Evolutionary conservation across 1,140 invertebrate genomes (phyloP).

Genomic region (Hesperophylax magnus): DNA sequence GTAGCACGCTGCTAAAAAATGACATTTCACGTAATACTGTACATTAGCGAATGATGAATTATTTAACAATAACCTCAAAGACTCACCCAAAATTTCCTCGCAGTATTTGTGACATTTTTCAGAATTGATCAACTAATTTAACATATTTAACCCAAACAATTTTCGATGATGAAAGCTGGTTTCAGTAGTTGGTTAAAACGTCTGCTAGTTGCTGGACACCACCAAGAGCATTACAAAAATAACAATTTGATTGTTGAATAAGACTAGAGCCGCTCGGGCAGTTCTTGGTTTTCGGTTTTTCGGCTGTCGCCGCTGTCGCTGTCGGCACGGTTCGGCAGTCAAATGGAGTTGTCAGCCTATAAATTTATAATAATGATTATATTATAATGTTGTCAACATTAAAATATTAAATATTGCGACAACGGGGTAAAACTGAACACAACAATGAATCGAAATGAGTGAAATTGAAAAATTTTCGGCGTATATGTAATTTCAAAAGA

Average conservation of each 20-base stretch:
- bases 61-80: constrained; percentile 26
- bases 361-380: no score
- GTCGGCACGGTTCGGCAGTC: no score
- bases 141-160: not conserved
- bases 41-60: no score
- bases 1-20: not conserved
- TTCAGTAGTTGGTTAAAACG: not conserved
- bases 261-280: not conserved
- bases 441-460: no score
- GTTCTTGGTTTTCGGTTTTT: not conserved
- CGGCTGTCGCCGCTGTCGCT: not conserved
- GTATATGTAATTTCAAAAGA: no score
- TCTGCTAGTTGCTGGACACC: not conserved
- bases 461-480: no score
- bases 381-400: no score
- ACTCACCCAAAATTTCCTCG: constrained; percentile 44
- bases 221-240: not conserved
- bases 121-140: not conserved
- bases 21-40: not conserved
- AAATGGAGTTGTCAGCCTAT: no score
- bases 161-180: no score
- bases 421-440: no score
- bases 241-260: not conserved
- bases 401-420: no score
- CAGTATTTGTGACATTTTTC: constrained; percentile 37